Conservation (phyloP, 2,888 invertebrate species). For the Malthinus seriepunctatus region DNA sequence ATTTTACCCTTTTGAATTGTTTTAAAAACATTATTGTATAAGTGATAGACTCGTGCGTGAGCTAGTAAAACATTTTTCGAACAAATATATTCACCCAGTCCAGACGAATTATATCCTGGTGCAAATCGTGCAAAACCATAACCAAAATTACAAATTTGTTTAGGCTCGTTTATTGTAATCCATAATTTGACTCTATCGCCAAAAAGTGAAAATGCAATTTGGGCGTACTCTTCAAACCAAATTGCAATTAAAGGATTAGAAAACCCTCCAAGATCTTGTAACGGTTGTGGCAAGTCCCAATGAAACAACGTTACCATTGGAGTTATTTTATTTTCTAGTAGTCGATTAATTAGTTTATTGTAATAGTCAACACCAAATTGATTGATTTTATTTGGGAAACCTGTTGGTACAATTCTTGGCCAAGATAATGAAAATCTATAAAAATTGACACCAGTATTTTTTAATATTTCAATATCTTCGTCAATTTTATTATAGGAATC, state of each 20-base stretch:
- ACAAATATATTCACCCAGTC: constrained; percentile 65
- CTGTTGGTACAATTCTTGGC: constrained; percentile 66
- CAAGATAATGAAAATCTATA: constrained; percentile 67
- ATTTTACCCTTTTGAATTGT: constrained; percentile 58
- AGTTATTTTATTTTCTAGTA: constrained; percentile 55
- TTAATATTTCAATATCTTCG: constrained; percentile 52
- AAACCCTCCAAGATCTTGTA: constrained; percentile 39
- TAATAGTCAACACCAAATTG: constrained; percentile 67
- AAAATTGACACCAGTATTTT: constrained; percentile 57
- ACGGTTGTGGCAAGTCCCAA: constrained; percentile 64
- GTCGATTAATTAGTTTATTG: constrained; percentile 60
- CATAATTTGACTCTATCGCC: constrained; percentile 51
- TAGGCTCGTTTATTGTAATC: constrained; percentile 60
- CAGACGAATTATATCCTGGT: constrained; percentile 52
- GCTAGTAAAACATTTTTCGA: constrained; percentile 66
- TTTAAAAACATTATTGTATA: constrained; percentile 64
- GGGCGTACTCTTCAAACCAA: constrained; percentile 62
- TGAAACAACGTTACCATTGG: constrained; percentile 70
- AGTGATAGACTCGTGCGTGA: constrained; percentile 66
- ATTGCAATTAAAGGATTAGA: constrained; percentile 18
- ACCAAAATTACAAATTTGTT: constrained; percentile 40
- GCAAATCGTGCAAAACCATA: constrained; percentile 43
- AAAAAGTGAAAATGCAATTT: constrained; percentile 48
- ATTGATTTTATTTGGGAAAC: constrained; percentile 58
- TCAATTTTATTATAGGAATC: constrained; percentile 26